Evolutionary conservation across 2,797 vertebrate species (phyloP).

Genomic region (Sparus aurata): DNA sequence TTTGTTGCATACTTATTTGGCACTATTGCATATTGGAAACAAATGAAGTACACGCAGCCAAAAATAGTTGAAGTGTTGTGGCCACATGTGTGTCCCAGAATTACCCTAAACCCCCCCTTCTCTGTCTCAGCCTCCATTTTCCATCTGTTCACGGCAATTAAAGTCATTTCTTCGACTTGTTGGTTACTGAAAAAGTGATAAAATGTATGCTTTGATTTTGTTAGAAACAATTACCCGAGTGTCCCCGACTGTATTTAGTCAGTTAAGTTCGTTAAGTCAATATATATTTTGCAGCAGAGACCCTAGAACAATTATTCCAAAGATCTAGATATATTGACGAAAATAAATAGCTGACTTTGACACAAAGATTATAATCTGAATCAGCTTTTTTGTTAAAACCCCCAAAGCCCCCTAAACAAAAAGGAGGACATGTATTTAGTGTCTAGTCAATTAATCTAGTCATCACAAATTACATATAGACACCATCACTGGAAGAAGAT

Average conservation of each 20-base stretch:
- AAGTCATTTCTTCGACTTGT: not conserved
- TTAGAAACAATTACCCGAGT: too few relatives aligned
- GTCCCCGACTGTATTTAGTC: not conserved
- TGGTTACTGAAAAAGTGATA: not conserved
- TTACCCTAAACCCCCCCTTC: not conserved
- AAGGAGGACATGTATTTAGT: not conserved
- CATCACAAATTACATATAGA: too few relatives aligned
- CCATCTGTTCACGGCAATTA: not conserved
- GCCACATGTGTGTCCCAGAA: constrained; percentile 24
- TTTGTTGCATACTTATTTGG: not conserved
- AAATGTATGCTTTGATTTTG: too few relatives aligned
- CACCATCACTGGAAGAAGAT: too few relatives aligned
- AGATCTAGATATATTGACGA: not conserved
- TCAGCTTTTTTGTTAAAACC: not conserved
- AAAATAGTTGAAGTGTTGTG: not conserved
- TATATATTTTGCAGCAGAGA: not conserved
- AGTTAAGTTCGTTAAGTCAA: not conserved
- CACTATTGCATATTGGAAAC: constrained; percentile 20
- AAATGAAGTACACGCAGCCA: constrained; percentile 4
- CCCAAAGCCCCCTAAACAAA: too few relatives aligned
- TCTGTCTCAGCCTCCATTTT: not conserved
- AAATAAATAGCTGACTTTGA: too few relatives aligned
- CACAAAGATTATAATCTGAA: too few relatives aligned
- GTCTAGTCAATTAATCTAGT: not conserved
- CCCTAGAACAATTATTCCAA: too few relatives aligned